Evolutionary conservation across 2,888 invertebrate genomes (phyloP).

Genomic region (Tetranychus piercei): DNA sequence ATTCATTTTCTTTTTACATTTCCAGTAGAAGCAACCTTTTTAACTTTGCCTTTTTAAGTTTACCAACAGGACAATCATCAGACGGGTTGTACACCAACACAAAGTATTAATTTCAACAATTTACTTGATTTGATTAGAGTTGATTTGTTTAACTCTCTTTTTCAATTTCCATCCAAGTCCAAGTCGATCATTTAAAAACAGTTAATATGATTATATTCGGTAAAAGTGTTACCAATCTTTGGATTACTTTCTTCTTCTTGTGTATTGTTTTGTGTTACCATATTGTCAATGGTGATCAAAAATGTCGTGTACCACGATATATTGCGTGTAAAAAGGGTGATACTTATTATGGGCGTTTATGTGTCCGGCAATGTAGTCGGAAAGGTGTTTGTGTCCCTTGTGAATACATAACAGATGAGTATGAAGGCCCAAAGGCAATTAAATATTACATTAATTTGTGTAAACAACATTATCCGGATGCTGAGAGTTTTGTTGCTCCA

Average conservation of each 20-base stretch:
- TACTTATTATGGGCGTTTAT: not conserved
- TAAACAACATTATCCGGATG: not conserved
- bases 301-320: not conserved
- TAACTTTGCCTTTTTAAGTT: too few relatives aligned
- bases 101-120: too few relatives aligned
- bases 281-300: not conserved
- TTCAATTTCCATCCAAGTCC: too few relatives aligned
- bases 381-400: not conserved
- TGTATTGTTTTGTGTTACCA: not conserved
- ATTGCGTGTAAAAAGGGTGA: not conserved
- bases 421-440: not conserved
- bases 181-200: too few relatives aligned
- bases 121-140: too few relatives aligned
- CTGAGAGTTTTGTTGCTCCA: not conserved
- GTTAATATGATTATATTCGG: not conserved
- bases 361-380: not conserved
- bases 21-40: too few relatives aligned
- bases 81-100: too few relatives aligned
- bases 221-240: not conserved
- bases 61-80: too few relatives aligned
- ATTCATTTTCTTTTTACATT: not conserved
- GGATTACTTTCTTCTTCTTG: not conserved
- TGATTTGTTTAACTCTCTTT: too few relatives aligned
- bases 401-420: not conserved
- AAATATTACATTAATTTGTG: not conserved